Base-by-base conservation (phyloP, 2,888 invertebrate genomes). In the Polietes domitor region DNA sequence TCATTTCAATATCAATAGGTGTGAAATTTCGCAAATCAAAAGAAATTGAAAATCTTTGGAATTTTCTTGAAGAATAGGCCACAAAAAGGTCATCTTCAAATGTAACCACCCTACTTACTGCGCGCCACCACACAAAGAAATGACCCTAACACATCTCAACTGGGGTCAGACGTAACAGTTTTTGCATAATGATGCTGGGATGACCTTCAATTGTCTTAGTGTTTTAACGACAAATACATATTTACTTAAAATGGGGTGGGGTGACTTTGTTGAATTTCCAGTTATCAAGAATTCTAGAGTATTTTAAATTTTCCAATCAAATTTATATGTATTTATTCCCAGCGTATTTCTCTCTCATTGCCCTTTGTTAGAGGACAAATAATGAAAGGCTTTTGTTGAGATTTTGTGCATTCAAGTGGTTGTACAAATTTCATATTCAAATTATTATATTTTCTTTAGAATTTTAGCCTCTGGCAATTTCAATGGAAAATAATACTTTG, bases 161-260 rank as follows among this genome's bases (percentile, higher is more conserved):
- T 26, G 15, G 72, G 82, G 74, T 82, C 75, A 75, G 65, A 58
- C 17, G 53, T 19, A 78, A 76, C 43, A 71, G 58, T 82, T 82
- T n/a, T n/a, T 77, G 50, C 72, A 58, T 77, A 58, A 58, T 24
- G 63, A 26, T 71, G 28, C 3, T 55, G 28, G 32, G 55, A 24
- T 82, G 72, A 47, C 71, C 78, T 71, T 72, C n/a, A 61, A 41
- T 65, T 26, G 58, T 63, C 28, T 70, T 65, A 71, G 71, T 53
- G 53, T 68, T n/a, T n/a, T 41, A 24, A 68, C 47, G 32, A 41
- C n/a, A 72, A n/a, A n/a, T n/a, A n/a, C n/a, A n/a, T n/a, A n/a
- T n/a, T n/a, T n/a, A n/a, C n/a, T n/a, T n/a, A n/a, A n/a, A n/a
- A n/a, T n/a, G 32, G 32, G 9, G 32, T 32, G 32, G 32, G 32